Base-by-base conservation (phyloP, 2,888 invertebrate species). In the Conchocele bisecta region DNA sequence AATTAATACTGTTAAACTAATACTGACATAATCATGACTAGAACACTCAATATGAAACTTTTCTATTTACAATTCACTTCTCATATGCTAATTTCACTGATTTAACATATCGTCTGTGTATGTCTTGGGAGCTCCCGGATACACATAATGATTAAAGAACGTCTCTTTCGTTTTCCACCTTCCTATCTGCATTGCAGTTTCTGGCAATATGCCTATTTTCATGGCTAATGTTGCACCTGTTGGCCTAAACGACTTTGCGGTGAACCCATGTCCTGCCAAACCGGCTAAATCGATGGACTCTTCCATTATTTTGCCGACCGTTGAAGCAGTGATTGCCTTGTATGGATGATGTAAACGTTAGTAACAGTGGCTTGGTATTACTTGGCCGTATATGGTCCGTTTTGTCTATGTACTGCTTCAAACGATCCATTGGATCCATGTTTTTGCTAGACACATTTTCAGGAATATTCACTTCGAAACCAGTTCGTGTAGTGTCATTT, bases 161-260 rank as follows among this genome's bases (percentile, higher is more conserved):
- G 28, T 28, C 28, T 48, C 48, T n/a, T 48, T 13, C 28, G 48
- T 48, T n/a, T 57, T 57, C 57, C 57, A 57, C 7, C 57, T 26
- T 41, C 42, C 57, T 35, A 57, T 42, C 44, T 57, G 41, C 57
- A 57, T 44, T 7, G 31, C 42, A 7, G 44, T 42, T 26, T 57
- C 44, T 28, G 44, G 57, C 11, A 42, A 13, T 29, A 44, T 57
- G 17, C 44, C 57, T 28, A 24, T 17, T 15, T 17, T 31, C 9
- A 57, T 20, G 7, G 57, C 57, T 6, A 24, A 29, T 22, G 57
- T 57, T 4, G 57, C 57, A 7, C 57, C 57, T 11, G 57, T 57
- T n/a, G 57, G 57, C 22, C 41, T 35, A 28, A 57, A 57, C n/a
- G 57, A 57, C 22, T 39, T 57, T 9, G 57, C 57, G 7, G 57